Conservation (phyloP, 2,797 vertebrate species). For the Pipistrellus pygmaeus region DNA sequence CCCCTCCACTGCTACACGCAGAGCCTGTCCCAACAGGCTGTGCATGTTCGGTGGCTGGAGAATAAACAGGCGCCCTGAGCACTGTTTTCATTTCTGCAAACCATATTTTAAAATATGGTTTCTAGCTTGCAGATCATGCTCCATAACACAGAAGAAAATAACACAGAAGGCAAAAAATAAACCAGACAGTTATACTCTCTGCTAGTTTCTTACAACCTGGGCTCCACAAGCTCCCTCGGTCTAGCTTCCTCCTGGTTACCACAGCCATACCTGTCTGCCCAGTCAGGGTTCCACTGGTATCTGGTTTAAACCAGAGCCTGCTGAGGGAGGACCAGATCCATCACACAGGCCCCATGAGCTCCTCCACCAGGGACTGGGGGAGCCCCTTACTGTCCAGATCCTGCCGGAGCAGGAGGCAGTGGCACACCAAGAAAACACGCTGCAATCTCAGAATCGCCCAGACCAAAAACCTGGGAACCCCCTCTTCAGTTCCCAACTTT, state of each 20-base stretch:
- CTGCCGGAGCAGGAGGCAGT: not conserved
- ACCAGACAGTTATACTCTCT: not conserved
- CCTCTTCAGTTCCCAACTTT: not conserved
- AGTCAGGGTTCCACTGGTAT: not conserved
- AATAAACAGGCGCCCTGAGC: not conserved
- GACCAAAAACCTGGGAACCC: not conserved
- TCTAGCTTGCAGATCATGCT: not conserved
- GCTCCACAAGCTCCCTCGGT: not conserved
- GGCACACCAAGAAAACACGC: not conserved
- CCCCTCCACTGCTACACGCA: not conserved
- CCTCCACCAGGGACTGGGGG: not conserved
- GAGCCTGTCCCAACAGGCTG: not conserved
- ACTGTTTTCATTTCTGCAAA: slow-evolving; percentile 27
- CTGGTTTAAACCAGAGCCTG: not conserved
- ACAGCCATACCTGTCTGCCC: not conserved
- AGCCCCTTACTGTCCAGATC: not conserved
- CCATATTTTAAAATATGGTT: not conserved
- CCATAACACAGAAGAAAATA: not conserved
- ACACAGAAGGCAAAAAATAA: not conserved
- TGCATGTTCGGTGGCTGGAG: not conserved
- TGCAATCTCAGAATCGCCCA: not conserved
- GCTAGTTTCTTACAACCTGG: not conserved
- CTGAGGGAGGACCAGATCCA: not conserved
- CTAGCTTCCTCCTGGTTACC: not conserved
- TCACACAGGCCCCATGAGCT: not conserved